Percentiles rank a stretch among this genome's conserved stretches.
These are phyloP conservation scores for Philopotamus ludificatus DNA, from an alignment of 1,140 invertebrate species.

Conservation along the genomic window DNA sequence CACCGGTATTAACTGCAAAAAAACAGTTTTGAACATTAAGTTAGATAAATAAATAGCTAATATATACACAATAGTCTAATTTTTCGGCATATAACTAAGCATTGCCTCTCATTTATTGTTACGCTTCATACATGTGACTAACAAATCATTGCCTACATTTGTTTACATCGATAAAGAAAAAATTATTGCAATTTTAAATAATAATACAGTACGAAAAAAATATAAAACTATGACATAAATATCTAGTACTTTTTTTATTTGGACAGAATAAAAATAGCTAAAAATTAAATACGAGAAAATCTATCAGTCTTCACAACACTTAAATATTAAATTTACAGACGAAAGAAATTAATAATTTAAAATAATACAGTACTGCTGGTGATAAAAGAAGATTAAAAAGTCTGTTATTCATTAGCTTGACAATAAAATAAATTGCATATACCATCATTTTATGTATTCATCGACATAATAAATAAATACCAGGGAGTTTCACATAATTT, in stretches of 20 bases:
- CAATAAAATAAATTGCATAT: too few relatives aligned
- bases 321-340: conserved; percentile 38
- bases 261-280: conserved; percentile 41
- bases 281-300: conserved; percentile 39
- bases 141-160: not conserved
- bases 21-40: conserved; percentile 17
- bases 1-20: conserved; percentile 18
- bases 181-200: conserved; percentile 15
- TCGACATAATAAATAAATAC: too few relatives aligned
- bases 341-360: conserved; percentile 33
- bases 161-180: conserved; percentile 3
- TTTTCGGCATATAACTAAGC: conserved; percentile 31
- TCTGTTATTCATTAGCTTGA: too few relatives aligned
- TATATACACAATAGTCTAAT: conserved; percentile 26
- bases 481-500: too few relatives aligned
- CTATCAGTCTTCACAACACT: conserved; percentile 42
- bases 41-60: conserved; percentile 18
- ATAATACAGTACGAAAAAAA: not conserved
- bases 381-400: too few relatives aligned
- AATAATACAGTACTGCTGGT: too few relatives aligned
- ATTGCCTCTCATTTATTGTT: conserved; percentile 29
- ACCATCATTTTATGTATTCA: too few relatives aligned
- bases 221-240: conserved; percentile 16
- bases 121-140: not conserved
- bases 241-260: conserved; percentile 28